A percentile compares a stretch with the other conserved stretches of the same genome.
These are phyloP conservation scores for Ochotona princeps DNA, from an alignment of 2,113 vertebrate genomes.

Conservation along the genomic window DNA sequence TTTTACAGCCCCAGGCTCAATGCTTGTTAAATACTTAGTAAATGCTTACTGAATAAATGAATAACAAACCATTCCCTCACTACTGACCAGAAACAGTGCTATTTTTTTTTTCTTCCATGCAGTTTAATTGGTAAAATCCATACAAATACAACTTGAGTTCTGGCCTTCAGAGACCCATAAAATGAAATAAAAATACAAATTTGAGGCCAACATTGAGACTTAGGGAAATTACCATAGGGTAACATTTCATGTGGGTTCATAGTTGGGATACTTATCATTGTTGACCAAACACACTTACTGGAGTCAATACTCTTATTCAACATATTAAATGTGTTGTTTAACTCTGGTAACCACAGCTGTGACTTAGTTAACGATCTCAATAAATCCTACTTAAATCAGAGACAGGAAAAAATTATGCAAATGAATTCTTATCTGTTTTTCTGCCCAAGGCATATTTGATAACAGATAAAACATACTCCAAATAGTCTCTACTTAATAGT, in stretches of 20 bases:
- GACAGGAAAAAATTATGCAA: conserved; percentile 89
- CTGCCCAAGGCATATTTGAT: conserved; percentile 81
- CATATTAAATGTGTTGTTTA: conserved; percentile 83
- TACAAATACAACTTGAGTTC: conserved; percentile 67
- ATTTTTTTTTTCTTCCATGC: conserved; percentile 67
- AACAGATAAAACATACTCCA: conserved; percentile 80
- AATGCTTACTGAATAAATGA: conserved; percentile 70
- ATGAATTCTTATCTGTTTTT: conserved; percentile 84
- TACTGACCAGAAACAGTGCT: conserved; percentile 51
- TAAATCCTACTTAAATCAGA: conserved; percentile 90
- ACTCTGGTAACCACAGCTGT: conserved; percentile 88
- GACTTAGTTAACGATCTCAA: conserved; percentile 89
- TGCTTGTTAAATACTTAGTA: conserved; percentile 31
- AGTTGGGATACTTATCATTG: conserved; percentile 79
- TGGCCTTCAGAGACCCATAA: conserved; percentile 76
- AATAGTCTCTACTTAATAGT: conserved; percentile 77
- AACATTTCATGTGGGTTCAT: conserved; percentile 75
- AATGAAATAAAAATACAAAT: conserved; percentile 74
- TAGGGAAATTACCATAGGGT: conserved; percentile 68
- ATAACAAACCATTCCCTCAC: conserved; percentile 62
- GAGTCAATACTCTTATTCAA: conserved; percentile 83
- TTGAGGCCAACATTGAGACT: conserved; percentile 58
- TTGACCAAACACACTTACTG: conserved; percentile 83
- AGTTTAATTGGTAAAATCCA: conserved; percentile 76
- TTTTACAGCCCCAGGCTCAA: conserved; percentile 30